Conservation (phyloP, 1,140 invertebrate species). For the Hylyphantes graminicola region DNA sequence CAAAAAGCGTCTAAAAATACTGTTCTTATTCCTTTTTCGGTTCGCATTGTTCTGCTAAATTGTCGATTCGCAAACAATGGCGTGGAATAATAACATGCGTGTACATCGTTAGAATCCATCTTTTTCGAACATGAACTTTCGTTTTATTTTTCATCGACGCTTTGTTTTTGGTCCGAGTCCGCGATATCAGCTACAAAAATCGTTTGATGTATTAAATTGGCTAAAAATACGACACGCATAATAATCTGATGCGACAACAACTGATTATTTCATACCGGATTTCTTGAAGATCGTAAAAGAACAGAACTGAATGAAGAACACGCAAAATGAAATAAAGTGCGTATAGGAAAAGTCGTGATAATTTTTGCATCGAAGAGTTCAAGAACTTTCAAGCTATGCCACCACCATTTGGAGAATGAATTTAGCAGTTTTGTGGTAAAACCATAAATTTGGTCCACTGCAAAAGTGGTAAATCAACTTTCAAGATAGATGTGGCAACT, state of each 20-base stretch:
- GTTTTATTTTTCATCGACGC: background rate
- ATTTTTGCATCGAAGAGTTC: no score
- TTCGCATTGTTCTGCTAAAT: conserved; percentile 46
- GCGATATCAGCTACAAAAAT: conserved; percentile 1
- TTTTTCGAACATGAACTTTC: conserved; percentile 26
- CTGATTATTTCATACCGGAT: conserved; percentile 36
- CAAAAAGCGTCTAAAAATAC: conserved; percentile 15
- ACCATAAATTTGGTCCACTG: no score
- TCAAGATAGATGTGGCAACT: no score
- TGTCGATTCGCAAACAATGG: conserved; percentile 43
- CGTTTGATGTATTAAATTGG: conserved; percentile 25
- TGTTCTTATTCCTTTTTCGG: conserved; percentile 27
- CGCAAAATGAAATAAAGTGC: no score
- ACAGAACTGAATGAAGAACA: no score
- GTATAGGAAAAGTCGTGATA: no score
- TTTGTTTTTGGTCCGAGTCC: background rate
- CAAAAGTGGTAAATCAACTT: no score
- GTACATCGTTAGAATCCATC: conserved; percentile 21
- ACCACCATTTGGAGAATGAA: no score
- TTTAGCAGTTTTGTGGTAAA: no score
- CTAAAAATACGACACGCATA: conserved; percentile 26
- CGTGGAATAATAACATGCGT: conserved; percentile 25
- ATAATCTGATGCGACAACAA: conserved; percentile 27
- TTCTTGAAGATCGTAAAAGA: background rate
- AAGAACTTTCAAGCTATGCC: no score